Evolutionary conservation across 2,888 invertebrate genomes (phyloP).

Genomic region (Trachelus iudaicus): DNA sequence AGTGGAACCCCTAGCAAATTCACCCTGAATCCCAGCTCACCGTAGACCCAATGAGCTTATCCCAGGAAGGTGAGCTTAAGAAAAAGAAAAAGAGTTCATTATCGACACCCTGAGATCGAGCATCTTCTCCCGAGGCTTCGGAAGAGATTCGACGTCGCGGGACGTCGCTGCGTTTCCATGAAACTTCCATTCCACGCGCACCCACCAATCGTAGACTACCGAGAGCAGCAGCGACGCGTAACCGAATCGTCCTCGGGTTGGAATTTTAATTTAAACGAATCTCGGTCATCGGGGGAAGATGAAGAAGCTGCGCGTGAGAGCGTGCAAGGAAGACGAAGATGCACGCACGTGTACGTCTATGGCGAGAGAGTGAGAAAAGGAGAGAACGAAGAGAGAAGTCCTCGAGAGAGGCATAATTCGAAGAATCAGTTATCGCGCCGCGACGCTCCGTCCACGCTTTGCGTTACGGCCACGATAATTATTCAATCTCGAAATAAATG

Average conservation of each 20-base stretch:
- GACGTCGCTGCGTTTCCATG: neutral
- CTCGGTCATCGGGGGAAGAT: neutral
- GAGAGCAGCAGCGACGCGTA: neutral
- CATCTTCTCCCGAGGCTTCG: neutral
- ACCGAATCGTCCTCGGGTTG: neutral
- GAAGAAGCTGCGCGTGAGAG: neutral
- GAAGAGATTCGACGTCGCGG: neutral
- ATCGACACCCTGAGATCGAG: neutral
- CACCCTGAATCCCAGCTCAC: neutral
- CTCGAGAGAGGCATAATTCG: neutral
- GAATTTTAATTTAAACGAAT: neutral
- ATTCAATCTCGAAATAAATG: constrained; percentile 5
- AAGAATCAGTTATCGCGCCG: constrained; percentile 1
- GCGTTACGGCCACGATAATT: neutral
- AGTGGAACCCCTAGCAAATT: neutral
- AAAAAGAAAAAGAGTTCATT: neutral
- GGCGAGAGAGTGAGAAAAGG: neutral
- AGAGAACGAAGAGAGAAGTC: neutral
- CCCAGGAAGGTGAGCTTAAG: neutral
- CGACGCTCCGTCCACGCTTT: neutral
- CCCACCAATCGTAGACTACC: neutral
- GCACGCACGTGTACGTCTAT: neutral
- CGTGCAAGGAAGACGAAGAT: neutral
- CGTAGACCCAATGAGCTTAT: neutral
- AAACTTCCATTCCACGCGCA: neutral